Evolutionary conservation across 2,797 vertebrate species (phyloP).

Genomic region (Ptychobarbus kaznakovi): DNA sequence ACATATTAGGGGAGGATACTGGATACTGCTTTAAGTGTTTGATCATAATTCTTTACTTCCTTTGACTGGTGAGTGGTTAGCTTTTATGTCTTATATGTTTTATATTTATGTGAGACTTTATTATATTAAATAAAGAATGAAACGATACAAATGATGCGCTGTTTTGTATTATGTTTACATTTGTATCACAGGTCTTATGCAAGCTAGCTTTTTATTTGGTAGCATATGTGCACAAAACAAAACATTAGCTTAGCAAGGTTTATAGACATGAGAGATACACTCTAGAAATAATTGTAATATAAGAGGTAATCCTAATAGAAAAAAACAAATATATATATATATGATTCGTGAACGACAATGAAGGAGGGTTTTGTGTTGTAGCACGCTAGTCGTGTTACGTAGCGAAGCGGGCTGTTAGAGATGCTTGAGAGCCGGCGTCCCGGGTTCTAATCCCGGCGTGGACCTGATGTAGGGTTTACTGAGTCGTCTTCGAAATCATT

Average conservation of each 20-base stretch:
- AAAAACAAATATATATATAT: not conserved
- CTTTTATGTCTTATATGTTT: not conserved
- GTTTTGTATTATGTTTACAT: not conserved
- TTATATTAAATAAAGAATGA: conserved; percentile 6
- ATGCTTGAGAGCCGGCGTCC: rapidly evolving
- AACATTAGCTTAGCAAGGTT: conserved; percentile 6
- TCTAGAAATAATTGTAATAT: not conserved
- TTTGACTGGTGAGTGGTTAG: conserved; percentile 59
- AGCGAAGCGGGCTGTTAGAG: not conserved
- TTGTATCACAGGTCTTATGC: not conserved
- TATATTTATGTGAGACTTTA: not conserved
- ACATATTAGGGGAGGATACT: conserved; percentile 17
- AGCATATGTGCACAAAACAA: not conserved
- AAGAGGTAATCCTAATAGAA: not conserved
- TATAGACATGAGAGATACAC: not conserved
- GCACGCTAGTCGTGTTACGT: rapidly evolving
- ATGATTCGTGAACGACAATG: not conserved
- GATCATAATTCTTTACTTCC: conserved; percentile 30
- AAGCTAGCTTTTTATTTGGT: conserved; percentile 18
- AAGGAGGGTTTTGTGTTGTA: rapidly evolving
- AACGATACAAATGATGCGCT: not conserved
- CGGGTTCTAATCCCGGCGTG: conserved; percentile 6
- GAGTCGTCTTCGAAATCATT: rapidly evolving
- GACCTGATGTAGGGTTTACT: rapidly evolving
- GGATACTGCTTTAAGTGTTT: conserved; percentile 17